Conservation (phyloP, 2,888 invertebrate species). For the Thymelicus sylvestris region DNA sequence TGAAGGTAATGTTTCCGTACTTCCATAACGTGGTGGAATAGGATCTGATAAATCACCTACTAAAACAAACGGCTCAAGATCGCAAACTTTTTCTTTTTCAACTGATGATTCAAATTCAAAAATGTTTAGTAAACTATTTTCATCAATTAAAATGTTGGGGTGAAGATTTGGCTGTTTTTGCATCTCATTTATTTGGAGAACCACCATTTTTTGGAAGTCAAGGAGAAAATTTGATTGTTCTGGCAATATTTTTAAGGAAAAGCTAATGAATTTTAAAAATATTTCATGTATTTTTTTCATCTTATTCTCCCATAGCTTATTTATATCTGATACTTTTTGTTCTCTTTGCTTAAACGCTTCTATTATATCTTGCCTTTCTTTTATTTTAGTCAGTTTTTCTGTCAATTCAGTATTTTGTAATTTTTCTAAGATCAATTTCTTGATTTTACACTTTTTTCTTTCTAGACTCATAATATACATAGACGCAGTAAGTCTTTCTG, state of each 20-base stretch:
- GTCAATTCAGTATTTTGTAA: conserved; percentile 59
- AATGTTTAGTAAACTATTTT: conserved; percentile 52
- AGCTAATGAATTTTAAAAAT: conserved; percentile 75
- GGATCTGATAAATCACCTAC: conserved; percentile 62
- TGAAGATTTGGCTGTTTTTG: conserved; percentile 56
- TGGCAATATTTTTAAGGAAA: conserved; percentile 70
- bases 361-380: conserved; percentile 57
- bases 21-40: conserved; percentile 60
- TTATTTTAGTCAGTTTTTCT: conserved; percentile 61
- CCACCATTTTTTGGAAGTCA: conserved; percentile 73
- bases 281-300: conserved; percentile 68
- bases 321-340: conserved; percentile 57
- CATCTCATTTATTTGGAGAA: conserved; percentile 74
- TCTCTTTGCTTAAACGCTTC: conserved; percentile 56
- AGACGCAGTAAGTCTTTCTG: conserved; percentile 66
- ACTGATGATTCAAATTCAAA: conserved; percentile 57
- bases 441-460: conserved; percentile 74
- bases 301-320: conserved; percentile 71
- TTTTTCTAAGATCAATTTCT: conserved; percentile 65
- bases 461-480: conserved; percentile 77
- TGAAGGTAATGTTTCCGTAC: conserved; percentile 67
- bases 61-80: conserved; percentile 64
- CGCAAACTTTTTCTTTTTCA: conserved; percentile 49
- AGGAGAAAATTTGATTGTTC: conserved; percentile 74
- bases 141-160: conserved; percentile 59